A percentile compares a stretch with the other conserved stretches of the same genome.
Conservation (phyloP, 2,888 invertebrate genomes). For the Pyrrhosoma nymphula region DNA sequence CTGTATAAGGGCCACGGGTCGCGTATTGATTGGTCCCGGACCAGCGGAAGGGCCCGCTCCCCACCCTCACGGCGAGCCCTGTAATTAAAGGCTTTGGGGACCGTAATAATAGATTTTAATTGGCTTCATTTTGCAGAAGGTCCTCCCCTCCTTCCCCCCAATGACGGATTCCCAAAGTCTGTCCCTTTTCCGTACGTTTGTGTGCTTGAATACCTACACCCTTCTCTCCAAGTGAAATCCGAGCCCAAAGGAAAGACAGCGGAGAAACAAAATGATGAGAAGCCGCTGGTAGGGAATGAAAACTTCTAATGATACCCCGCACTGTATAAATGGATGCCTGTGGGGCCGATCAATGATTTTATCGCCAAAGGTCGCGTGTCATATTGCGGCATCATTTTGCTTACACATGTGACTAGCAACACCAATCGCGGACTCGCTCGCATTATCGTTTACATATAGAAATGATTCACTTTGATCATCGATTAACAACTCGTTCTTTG, state of each 20-base stretch:
- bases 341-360: no score
- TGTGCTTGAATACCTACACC: not conserved
- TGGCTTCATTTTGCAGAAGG: not conserved
- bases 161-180: not conserved
- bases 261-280: not conserved
- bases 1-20: not conserved
- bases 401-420: no score
- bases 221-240: no score
- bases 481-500: no score
- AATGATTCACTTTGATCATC: no score
- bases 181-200: not conserved
- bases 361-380: no score
- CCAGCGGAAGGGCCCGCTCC: not conserved
- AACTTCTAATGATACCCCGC: no score
- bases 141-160: not conserved
- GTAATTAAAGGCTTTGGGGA: not conserved
- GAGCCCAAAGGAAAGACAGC: not conserved
- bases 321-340: no score
- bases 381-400: no score
- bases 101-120: conserved; percentile 14
- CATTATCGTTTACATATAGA: no score
- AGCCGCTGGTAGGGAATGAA: not conserved
- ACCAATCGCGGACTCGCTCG: no score
- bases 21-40: not conserved
- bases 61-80: not conserved